phyloP scores from a whole-genome alignment of 2,888 invertebrate genomes.

The Phyllotreta cruciferae region DNA sequence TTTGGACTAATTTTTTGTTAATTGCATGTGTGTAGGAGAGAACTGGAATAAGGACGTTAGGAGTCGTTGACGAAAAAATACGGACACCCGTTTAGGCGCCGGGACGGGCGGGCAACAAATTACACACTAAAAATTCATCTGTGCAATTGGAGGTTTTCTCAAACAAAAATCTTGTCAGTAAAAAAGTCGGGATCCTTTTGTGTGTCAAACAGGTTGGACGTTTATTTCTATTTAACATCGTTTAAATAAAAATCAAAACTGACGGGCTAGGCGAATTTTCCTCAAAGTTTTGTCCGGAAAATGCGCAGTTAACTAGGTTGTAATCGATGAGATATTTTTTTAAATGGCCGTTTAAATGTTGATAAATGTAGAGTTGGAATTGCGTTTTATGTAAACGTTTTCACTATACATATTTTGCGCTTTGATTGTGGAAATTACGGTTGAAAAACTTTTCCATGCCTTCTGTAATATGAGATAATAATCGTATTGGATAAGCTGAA shows the following conservation, averaged over 20 bases:
- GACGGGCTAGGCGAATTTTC: slow-evolving; percentile 10
- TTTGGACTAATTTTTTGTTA: slow-evolving; percentile 45
- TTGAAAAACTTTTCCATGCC: too few relatives aligned
- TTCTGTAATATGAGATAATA: too few relatives aligned
- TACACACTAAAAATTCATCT: slow-evolving; percentile 4
- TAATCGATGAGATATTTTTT: too few relatives aligned
- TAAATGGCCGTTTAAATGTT: too few relatives aligned
- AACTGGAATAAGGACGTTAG: slow-evolving; percentile 41
- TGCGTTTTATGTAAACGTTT: too few relatives aligned
- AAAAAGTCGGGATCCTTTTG: slow-evolving; percentile 21
- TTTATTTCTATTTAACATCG: slow-evolving; percentile 25
- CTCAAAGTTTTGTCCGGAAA: slow-evolving; percentile 5
- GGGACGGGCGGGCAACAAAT: background rate
- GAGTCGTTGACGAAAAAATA: slow-evolving; percentile 16
- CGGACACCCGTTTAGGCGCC: slow-evolving; percentile 3
- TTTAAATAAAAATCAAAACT: slow-evolving; percentile 29
- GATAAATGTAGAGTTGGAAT: too few relatives aligned
- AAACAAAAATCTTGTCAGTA: background rate
- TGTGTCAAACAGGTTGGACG: slow-evolving; percentile 45
- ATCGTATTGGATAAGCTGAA: too few relatives aligned
- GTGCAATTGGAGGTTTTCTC: slow-evolving; percentile 24
- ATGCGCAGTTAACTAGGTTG: background rate
- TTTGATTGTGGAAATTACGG: too few relatives aligned
- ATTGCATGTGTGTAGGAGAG: slow-evolving; percentile 49
- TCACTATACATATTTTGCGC: too few relatives aligned